A percentile compares a stretch with the other conserved stretches of the same genome.
Conservation (phyloP, 2,113 vertebrate genomes). For the Urocynchramus pylzowi region DNA sequence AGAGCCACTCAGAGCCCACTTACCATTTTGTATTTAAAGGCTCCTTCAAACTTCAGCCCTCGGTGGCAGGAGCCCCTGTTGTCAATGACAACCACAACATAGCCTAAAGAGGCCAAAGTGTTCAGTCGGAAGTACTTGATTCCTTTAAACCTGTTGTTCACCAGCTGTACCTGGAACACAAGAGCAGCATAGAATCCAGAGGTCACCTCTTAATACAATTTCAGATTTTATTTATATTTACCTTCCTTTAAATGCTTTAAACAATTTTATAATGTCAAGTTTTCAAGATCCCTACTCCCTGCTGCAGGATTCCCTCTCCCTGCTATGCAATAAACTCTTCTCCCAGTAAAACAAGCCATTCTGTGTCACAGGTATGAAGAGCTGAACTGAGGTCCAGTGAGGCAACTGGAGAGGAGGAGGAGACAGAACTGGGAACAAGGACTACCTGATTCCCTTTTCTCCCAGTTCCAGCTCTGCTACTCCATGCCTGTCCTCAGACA, state of each 20-base stretch:
- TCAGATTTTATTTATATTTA: not conserved
- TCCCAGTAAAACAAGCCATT: not conserved
- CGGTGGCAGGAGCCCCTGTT: constrained; percentile 82
- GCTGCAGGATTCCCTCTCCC: not conserved
- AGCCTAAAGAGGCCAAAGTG: constrained; percentile 79
- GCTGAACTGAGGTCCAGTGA: not conserved
- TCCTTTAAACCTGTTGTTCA: constrained; percentile 83
- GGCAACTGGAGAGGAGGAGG: not conserved
- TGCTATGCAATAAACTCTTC: not conserved
- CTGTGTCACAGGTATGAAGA: not conserved
- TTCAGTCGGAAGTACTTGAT: constrained; percentile 83
- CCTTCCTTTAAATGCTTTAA: not conserved
- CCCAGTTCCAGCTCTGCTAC: not conserved
- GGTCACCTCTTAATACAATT: not conserved
- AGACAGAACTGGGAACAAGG: not conserved
- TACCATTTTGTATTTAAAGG: constrained; percentile 85
- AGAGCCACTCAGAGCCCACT: constrained; percentile 21
- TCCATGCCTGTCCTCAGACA: not conserved
- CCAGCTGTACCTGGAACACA: constrained; percentile 77
- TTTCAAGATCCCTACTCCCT: not conserved
- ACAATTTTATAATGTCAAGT: not conserved
- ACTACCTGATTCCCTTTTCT: not conserved
- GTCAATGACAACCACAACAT: constrained; percentile 81
- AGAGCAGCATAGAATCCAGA: not conserved
- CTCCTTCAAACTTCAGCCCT: constrained; percentile 82